Percentiles rank a stretch among this genome's conserved stretches.
These are phyloP conservation scores for Myrmecophaga tridactyla DNA, from an alignment of 2,113 vertebrate species.

Conservation along the genomic window DNA sequence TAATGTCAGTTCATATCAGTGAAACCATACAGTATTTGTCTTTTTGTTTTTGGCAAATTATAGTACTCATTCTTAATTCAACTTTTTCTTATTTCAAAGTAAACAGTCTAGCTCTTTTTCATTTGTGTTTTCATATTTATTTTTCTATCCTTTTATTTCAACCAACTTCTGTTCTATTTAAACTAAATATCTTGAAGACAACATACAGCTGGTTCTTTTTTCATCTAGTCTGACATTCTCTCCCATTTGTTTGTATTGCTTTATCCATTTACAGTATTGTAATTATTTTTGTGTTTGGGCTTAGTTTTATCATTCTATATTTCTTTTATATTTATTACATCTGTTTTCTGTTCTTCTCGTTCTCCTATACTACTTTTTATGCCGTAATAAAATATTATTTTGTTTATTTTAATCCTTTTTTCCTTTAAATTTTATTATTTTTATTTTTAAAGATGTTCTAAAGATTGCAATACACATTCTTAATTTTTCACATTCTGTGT, in stretches of 20 bases:
- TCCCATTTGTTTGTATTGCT: neutral
- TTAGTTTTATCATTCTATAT: neutral
- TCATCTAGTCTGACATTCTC: neutral
- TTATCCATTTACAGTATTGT: neutral
- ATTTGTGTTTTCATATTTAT: neutral
- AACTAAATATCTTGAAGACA: neutral
- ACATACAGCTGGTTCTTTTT: neutral
- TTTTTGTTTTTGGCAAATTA: no score
- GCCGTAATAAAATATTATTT: neutral
- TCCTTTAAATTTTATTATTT: neutral
- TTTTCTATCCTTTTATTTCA: neutral
- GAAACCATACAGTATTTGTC: no score
- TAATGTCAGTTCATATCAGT: no score
- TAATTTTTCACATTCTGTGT: no score
- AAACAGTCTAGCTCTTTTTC: neutral
- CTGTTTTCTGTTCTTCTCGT: neutral
- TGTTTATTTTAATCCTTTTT: neutral
- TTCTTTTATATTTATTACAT: neutral
- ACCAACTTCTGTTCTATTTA: neutral
- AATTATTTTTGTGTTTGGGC: neutral
- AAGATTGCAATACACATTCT: no score
- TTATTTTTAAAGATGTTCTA: neutral
- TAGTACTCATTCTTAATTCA: neutral
- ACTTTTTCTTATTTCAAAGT: neutral
- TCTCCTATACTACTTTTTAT: neutral